phyloP scores from a whole-genome alignment of 2,888 invertebrate species.

The Clistopyga incitator region DNA sequence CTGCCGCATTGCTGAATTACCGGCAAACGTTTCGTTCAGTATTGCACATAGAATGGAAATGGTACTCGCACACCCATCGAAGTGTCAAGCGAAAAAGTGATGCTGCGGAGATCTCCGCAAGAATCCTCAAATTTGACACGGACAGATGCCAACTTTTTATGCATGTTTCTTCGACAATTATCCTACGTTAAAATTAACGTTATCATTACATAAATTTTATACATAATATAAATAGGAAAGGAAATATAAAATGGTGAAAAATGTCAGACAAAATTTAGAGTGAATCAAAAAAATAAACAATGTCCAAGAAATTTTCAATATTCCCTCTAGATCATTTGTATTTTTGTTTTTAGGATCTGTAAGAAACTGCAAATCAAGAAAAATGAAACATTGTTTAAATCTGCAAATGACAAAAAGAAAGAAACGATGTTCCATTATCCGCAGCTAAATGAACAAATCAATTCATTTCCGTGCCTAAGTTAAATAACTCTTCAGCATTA shows the following conservation, averaged over 20 bases:
- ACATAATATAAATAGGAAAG: not conserved
- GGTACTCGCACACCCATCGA: slow-evolving; percentile 48
- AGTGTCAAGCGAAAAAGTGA: slow-evolving; percentile 38
- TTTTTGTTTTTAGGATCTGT: too few relatives aligned
- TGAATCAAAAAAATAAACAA: too few relatives aligned
- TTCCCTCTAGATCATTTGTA: too few relatives aligned
- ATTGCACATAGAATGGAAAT: slow-evolving; percentile 49
- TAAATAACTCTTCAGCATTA: not conserved
- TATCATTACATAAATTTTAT: slow-evolving; percentile 5
- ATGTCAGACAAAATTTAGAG: too few relatives aligned
- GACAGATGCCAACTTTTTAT: slow-evolving; percentile 71
- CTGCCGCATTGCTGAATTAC: slow-evolving; percentile 42
- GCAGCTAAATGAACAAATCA: too few relatives aligned
- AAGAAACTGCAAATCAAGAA: too few relatives aligned
- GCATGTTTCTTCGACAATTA: slow-evolving; percentile 17
- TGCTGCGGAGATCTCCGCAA: slow-evolving; percentile 35
- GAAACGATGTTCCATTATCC: too few relatives aligned
- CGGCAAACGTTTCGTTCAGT: slow-evolving; percentile 30
- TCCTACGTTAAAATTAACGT: slow-evolving; percentile 8
- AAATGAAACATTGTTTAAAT: too few relatives aligned
- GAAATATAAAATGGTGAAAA: too few relatives aligned
- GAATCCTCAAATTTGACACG: slow-evolving; percentile 73
- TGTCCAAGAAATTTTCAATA: too few relatives aligned
- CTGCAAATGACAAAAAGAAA: too few relatives aligned
- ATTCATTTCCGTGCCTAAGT: too few relatives aligned